Evolutionary conservation across 2,797 vertebrate genomes (phyloP).

Genomic region (Spheniscus humboldti): DNA sequence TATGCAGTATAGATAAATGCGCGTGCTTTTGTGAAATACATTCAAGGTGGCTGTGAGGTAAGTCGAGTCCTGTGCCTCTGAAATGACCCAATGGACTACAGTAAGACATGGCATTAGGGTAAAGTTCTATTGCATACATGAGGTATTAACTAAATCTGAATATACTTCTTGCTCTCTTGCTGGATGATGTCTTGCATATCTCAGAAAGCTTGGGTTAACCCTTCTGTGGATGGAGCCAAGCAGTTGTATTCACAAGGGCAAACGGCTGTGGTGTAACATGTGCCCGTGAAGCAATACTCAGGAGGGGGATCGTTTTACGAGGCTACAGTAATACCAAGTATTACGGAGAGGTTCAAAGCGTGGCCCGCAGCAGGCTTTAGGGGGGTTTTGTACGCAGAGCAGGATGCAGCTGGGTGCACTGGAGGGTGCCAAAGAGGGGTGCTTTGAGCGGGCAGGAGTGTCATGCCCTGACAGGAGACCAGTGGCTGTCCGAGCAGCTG

Average conservation of each 20-base stretch:
- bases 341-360: not conserved
- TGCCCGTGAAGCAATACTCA: not conserved
- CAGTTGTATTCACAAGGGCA: not conserved
- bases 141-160: not conserved
- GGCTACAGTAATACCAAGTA: not conserved
- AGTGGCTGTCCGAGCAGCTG: not conserved
- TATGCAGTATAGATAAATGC: not conserved
- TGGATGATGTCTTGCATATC: not conserved
- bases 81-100: not conserved
- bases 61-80: not conserved
- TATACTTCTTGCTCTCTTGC: not conserved
- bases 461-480: not conserved
- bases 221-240: not conserved
- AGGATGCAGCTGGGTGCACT: not conserved
- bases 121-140: not conserved
- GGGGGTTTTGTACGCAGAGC: not conserved
- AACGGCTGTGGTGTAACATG: accelerated
- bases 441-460: not conserved
- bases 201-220: not conserved
- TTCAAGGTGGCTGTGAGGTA: not conserved
- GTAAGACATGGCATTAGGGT: not conserved
- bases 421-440: not conserved
- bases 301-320: not conserved
- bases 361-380: not conserved
- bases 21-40: not conserved